Evolutionary conservation across 1,140 invertebrate species (phyloP).

Genomic region (Kradibia gibbosae): DNA sequence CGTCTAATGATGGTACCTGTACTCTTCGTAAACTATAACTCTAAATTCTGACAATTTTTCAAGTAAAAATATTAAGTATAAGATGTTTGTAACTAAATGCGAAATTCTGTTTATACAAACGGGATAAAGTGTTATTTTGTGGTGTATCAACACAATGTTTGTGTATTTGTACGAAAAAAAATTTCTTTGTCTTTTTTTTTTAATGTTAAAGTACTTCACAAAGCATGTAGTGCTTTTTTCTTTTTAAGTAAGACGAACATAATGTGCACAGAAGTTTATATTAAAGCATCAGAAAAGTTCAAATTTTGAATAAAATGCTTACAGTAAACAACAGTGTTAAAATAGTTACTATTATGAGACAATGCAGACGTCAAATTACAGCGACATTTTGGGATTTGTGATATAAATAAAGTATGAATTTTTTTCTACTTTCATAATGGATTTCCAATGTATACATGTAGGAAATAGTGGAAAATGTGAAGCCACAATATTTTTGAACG

Average conservation of each 20-base stretch:
- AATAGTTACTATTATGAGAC: conserved; percentile 8
- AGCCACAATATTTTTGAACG: conserved; percentile 14
- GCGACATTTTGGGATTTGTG: conserved; percentile 22
- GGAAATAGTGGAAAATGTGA: conserved; percentile 4
- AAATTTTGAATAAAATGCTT: conserved; percentile 33
- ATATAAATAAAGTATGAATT: conserved; percentile 30
- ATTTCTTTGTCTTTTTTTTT: conserved; percentile 37
- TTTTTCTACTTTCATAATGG: conserved; percentile 40
- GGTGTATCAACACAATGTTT: conserved; percentile 43
- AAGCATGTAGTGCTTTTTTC: conserved; percentile 38
- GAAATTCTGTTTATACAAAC: conserved; percentile 35
- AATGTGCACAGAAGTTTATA: conserved; percentile 28
- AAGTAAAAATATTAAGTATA: conserved; percentile 52
- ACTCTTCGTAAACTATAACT: conserved; percentile 64
- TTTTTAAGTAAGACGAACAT: conserved; percentile 35
- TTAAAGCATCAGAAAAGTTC: conserved; percentile 37
- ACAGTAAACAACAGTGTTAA: conserved; percentile 9
- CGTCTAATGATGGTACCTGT: conserved; percentile 62
- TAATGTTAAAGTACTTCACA: conserved; percentile 33
- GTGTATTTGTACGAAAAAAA: conserved; percentile 40
- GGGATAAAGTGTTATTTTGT: conserved; percentile 37
- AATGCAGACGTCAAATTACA: conserved; percentile 43
- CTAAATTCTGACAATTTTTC: conserved; percentile 63
- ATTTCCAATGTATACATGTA: conserved; percentile 10
- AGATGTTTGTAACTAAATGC: conserved; percentile 39